Evolutionary conservation across 2,113 vertebrate species (phyloP).

Genomic region (Sander lucioperca): DNA sequence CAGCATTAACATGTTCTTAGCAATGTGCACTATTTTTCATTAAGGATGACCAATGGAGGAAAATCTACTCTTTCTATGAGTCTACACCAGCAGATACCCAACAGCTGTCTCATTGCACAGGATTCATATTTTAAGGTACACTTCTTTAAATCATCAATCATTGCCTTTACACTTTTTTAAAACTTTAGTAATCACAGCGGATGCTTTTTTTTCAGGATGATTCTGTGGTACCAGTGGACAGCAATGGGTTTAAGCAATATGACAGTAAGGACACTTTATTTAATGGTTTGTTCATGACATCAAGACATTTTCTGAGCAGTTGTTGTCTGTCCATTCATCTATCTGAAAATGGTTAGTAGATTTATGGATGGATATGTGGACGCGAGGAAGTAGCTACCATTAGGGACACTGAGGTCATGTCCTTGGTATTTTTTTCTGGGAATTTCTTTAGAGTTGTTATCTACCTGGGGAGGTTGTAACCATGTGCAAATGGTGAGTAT

Average conservation of each 20-base stretch:
- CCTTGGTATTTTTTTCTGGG: not conserved
- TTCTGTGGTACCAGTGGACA: conserved; percentile 88
- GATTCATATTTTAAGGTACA: conserved; percentile 95
- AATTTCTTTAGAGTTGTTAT: not conserved
- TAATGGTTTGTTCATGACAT: not conserved
- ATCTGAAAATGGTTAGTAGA: not conserved
- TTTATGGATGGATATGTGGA: not conserved
- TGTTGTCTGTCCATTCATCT: not conserved
- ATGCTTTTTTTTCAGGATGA: conserved; percentile 83
- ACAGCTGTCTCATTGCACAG: conserved; percentile 90
- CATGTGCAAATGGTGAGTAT: not conserved
- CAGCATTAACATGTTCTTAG: not conserved
- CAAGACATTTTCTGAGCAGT: not conserved
- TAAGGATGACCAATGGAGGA: conserved; percentile 94
- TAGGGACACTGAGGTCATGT: too few relatives aligned
- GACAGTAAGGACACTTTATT: conserved; percentile 87
- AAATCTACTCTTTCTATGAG: conserved; percentile 91
- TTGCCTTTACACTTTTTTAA: not conserved
- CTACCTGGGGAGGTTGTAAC: not conserved
- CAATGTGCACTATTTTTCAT: not conserved
- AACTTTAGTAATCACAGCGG: conserved; percentile 1
- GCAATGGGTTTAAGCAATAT: conserved; percentile 92
- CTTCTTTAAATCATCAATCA: not conserved
- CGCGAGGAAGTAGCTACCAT: not conserved
- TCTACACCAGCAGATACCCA: conserved; percentile 87